phyloP scores from a whole-genome alignment of 2,888 invertebrate species.

The Endotricha flammealis region DNA sequence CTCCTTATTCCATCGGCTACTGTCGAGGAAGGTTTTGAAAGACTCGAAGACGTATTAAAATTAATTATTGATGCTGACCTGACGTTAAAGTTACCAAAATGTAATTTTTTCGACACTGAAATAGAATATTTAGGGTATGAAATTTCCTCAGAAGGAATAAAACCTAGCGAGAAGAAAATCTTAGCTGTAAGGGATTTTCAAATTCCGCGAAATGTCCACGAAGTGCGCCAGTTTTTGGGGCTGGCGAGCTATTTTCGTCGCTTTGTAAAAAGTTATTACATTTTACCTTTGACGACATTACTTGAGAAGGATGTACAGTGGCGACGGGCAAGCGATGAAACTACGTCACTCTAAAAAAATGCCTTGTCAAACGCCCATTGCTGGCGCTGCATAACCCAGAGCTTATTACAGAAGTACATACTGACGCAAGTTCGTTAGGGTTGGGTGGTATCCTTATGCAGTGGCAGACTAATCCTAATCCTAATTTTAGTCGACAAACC shows the following conservation, averaged over 20 bases:
- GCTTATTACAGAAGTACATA: slow-evolving; percentile 27
- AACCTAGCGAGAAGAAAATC: background rate
- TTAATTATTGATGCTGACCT: background rate
- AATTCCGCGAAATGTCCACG: background rate
- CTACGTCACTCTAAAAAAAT: too few species aligned
- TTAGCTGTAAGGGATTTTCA: too few species aligned
- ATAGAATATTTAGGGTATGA: background rate
- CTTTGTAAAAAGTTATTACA: background rate
- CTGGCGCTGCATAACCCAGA: slow-evolving; percentile 28
- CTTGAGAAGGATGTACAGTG: background rate
- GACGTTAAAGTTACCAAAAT: background rate
- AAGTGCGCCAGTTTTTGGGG: background rate
- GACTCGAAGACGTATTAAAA: background rate
- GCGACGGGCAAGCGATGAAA: too few species aligned
- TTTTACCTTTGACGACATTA: background rate
- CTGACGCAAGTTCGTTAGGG: slow-evolving; percentile 28
- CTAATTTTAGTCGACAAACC: slow-evolving; percentile 22
- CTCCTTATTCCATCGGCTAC: too few species aligned
- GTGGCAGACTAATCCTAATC: slow-evolving; percentile 9
- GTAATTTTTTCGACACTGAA: background rate
- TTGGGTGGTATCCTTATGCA: slow-evolving; percentile 29
- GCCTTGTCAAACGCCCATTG: slow-evolving; percentile 9
- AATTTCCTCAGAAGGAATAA: background rate
- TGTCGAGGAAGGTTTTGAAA: too few species aligned
- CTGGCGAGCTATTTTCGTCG: background rate